These are phyloP conservation scores for Nannospalax galili DNA, from an alignment of 2,113 vertebrate species.

Conservation along the genomic window DNA sequence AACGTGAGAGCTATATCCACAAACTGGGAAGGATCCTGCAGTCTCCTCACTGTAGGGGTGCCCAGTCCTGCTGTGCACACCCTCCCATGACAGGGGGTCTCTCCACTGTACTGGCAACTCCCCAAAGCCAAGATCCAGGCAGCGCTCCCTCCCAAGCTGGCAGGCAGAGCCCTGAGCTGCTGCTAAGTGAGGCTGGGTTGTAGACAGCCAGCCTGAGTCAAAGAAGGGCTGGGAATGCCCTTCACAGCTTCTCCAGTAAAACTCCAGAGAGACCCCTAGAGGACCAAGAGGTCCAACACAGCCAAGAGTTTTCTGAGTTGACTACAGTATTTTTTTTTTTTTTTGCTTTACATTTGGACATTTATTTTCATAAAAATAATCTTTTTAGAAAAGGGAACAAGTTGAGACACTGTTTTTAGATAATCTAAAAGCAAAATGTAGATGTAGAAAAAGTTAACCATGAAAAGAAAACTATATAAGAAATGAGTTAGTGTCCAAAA, in stretches of 20 bases:
- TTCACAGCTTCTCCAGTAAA: background rate
- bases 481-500: conserved; percentile 10
- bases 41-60: background rate
- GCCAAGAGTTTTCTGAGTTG: background rate
- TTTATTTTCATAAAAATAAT: too few species aligned
- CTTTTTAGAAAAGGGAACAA: conserved; percentile 51
- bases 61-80: background rate
- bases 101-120: too few species aligned
- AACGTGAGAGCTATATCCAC: background rate
- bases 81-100: background rate
- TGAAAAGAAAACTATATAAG: too few species aligned
- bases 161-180: background rate
- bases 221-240: background rate
- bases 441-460: background rate
- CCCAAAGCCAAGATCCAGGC: background rate
- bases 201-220: background rate
- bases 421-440: conserved; percentile 51
- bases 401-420: conserved; percentile 52
- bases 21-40: background rate
- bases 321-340: background rate
- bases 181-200: background rate
- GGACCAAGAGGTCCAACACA: background rate
- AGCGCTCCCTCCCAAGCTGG: background rate
- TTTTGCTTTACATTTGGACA: too few species aligned
- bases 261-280: conserved; percentile 47